Percentiles rank a stretch among this genome's conserved stretches.
phyloP scores from a whole-genome alignment of 2,888 invertebrate species.

The Catocala nupta region DNA sequence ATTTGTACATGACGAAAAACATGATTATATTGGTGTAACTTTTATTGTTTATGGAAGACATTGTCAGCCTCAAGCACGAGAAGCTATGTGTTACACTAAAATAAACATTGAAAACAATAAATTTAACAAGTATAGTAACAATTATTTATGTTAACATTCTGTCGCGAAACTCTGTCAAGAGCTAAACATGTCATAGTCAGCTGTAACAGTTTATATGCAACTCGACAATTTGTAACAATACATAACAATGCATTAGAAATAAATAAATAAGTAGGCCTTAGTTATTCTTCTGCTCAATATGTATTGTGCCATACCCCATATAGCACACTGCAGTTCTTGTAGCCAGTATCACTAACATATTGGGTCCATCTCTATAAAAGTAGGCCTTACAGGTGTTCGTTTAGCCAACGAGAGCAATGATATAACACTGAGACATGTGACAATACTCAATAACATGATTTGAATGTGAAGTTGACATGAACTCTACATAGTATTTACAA shows the following conservation, averaged over 20 bases:
- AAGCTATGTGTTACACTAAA: slow-evolving; percentile 48
- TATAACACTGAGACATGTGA: no score
- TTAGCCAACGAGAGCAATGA: no score
- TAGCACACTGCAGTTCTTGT: no score
- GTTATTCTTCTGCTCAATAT: background rate
- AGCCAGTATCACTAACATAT: no score
- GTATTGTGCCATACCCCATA: no score
- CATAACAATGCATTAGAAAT: slow-evolving; percentile 2
- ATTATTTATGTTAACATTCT: slow-evolving; percentile 23
- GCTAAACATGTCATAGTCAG: slow-evolving; percentile 17
- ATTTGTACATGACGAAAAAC: slow-evolving; percentile 54
- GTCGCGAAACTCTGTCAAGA: slow-evolving; percentile 28
- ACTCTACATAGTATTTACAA: slow-evolving; percentile 36
- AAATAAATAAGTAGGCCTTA: background rate
- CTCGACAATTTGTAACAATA: slow-evolving; percentile 15
- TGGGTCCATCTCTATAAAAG: no score
- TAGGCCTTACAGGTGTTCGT: no score
- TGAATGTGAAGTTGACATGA: slow-evolving; percentile 16
- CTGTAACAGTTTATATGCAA: background rate
- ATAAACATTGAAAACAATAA: slow-evolving; percentile 48
- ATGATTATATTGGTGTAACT: slow-evolving; percentile 53
- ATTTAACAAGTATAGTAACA: slow-evolving; percentile 42
- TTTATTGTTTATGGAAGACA: slow-evolving; percentile 75
- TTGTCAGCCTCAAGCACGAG: slow-evolving; percentile 56
- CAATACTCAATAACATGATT: slow-evolving; percentile 5